A percentile compares a stretch with the other conserved stretches of the same genome.
Conservation (phyloP, 2,113 vertebrate genomes). For the Orcinus orca region DNA sequence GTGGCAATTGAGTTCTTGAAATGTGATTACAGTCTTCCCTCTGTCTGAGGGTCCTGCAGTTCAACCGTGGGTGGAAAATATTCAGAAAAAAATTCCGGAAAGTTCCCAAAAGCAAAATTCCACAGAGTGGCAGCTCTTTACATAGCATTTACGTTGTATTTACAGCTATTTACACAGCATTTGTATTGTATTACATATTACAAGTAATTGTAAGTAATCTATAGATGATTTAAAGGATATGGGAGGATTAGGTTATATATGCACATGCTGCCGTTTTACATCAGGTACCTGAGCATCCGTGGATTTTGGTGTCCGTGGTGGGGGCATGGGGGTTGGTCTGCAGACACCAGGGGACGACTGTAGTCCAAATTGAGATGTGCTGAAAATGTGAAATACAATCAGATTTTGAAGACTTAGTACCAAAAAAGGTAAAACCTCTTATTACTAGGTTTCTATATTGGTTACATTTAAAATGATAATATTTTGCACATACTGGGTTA, state of each 20-base stretch:
- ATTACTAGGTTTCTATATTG: not conserved
- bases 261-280: not conserved
- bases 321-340: not conserved
- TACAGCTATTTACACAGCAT: not conserved
- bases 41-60: not conserved
- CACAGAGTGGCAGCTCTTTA: not conserved
- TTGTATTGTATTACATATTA: not conserved
- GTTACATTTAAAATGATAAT: not conserved
- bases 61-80: not conserved
- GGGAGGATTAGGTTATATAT: not conserved
- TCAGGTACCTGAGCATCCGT: not conserved
- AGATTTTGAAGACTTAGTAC: constrained; percentile 24
- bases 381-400: not conserved
- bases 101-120: not conserved
- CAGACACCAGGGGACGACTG: not conserved
- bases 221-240: too few species aligned
- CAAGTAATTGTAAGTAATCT: not conserved
- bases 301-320: not conserved
- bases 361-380: not conserved
- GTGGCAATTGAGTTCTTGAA: not conserved
- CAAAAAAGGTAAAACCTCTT: not conserved
- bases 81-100: not conserved
- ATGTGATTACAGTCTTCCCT: not conserved
- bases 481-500: not conserved
- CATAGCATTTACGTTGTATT: not conserved